Conservation (phyloP, 2,113 vertebrate genomes). For the Hippocampus comes region DNA sequence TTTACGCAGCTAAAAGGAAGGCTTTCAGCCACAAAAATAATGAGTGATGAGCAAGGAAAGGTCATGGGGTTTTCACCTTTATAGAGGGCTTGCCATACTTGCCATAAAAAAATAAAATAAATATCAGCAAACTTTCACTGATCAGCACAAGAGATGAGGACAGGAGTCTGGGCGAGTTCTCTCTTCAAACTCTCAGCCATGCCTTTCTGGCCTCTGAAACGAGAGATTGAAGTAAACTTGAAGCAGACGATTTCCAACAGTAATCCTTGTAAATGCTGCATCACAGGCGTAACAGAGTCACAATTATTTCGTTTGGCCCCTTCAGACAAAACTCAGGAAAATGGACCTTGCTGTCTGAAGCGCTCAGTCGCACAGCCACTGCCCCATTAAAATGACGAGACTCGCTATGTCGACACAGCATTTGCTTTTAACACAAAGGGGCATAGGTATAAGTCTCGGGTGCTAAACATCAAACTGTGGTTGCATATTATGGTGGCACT, state of each 20-base stretch:
- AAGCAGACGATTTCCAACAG: neutral
- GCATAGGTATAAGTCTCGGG: too few relatives aligned
- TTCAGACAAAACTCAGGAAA: too few relatives aligned
- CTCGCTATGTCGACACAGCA: too few relatives aligned
- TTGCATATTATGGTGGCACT: too few relatives aligned
- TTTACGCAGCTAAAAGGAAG: constrained; percentile 51
- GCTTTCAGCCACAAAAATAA: constrained; percentile 60
- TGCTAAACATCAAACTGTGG: too few relatives aligned
- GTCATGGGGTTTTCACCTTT: constrained; percentile 21
- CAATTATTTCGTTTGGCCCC: too few relatives aligned
- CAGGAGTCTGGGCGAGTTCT: constrained; percentile 89
- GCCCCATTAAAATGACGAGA: too few relatives aligned
- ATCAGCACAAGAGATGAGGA: constrained; percentile 98
- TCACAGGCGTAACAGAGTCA: too few relatives aligned
- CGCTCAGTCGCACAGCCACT: too few relatives aligned
- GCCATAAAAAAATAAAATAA: neutral
- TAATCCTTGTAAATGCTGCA: too few relatives aligned
- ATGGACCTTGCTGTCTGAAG: too few relatives aligned
- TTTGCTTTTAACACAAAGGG: too few relatives aligned
- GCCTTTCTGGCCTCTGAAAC: constrained; percentile 87
- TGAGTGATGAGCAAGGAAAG: constrained; percentile 13
- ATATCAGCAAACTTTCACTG: constrained; percentile 81
- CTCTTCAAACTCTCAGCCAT: constrained; percentile 90
- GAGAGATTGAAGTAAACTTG: constrained; percentile 12
- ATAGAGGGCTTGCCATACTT: neutral